Evolutionary conservation across 2,797 vertebrate genomes (phyloP).

Genomic region (Pterois miles): DNA sequence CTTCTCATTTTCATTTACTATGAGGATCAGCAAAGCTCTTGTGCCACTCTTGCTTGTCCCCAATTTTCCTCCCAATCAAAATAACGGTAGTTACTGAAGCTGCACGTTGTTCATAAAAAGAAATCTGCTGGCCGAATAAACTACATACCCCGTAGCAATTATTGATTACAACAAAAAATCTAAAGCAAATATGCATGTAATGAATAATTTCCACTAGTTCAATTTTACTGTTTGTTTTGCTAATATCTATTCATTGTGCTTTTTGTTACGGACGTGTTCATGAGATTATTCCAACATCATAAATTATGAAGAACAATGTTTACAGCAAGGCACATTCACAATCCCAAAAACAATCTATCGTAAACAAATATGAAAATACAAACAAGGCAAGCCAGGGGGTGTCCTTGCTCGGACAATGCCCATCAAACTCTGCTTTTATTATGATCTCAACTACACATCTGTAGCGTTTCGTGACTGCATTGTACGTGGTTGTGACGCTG

Average conservation of each 20-base stretch:
- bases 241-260: slow-evolving; percentile 2
- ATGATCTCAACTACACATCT: too few relatives aligned
- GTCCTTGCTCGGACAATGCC: too few relatives aligned
- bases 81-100: background rate
- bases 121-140: background rate
- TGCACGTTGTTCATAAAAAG: background rate
- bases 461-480: too few relatives aligned
- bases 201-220: background rate
- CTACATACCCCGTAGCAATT: background rate
- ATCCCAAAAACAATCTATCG: too few relatives aligned
- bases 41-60: background rate
- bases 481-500: too few relatives aligned
- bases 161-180: background rate
- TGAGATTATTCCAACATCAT: slow-evolving; percentile 5
- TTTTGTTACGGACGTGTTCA: slow-evolving; percentile 13
- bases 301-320: background rate
- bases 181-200: slow-evolving; percentile 15
- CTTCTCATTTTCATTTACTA: slow-evolving; percentile 24
- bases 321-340: background rate
- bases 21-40: slow-evolving; percentile 2
- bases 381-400: too few relatives aligned
- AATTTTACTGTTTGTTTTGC: background rate
- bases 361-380: too few relatives aligned
- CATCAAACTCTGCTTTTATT: too few relatives aligned
- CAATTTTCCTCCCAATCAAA: background rate